A percentile compares a stretch with the other conserved stretches of the same genome.
Evolutionary conservation across 1,140 invertebrate genomes (phyloP).

Genomic region (Globodera ellingtonae): DNA sequence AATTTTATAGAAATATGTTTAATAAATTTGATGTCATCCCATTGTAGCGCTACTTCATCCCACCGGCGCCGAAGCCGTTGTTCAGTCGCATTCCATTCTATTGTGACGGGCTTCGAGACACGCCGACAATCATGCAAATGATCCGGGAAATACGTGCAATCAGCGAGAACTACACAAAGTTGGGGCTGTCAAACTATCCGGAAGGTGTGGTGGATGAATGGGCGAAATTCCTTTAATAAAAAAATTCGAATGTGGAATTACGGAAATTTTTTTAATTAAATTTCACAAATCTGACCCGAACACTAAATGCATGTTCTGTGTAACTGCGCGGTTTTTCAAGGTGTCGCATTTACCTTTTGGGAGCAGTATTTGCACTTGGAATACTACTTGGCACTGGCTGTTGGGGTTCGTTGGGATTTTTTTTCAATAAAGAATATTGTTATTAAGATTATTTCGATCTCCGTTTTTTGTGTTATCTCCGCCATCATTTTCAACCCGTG

Average conservation of each 20-base stretch:
- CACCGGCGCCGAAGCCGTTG: conserved; percentile 73
- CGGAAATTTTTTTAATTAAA: not conserved
- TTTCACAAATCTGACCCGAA: not conserved
- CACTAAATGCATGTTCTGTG: too few species aligned
- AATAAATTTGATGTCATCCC: not conserved
- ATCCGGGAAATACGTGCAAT: conserved; percentile 73
- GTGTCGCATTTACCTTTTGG: conserved; percentile 95
- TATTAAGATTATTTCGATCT: conserved; percentile 10
- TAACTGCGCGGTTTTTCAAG: conserved; percentile 68
- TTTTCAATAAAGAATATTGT: not conserved
- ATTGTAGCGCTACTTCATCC: conserved; percentile 75
- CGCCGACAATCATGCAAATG: conserved; percentile 80
- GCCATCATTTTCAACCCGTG: conserved; percentile 36
- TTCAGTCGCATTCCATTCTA: conserved; percentile 95
- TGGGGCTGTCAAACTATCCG: conserved; percentile 91
- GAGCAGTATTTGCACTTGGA: conserved; percentile 90
- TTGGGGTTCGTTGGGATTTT: conserved; percentile 70
- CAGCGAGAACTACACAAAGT: conserved; percentile 81
- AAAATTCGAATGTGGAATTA: not conserved
- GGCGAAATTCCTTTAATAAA: not conserved
- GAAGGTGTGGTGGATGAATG: not conserved
- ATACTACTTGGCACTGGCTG: conserved; percentile 76
- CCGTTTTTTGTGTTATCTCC: conserved; percentile 72
- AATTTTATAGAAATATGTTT: not conserved
- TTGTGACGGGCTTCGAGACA: conserved; percentile 72